Evolutionary conservation across 2,888 invertebrate species (phyloP).

Genomic region (Opisthograptis luteolata): DNA sequence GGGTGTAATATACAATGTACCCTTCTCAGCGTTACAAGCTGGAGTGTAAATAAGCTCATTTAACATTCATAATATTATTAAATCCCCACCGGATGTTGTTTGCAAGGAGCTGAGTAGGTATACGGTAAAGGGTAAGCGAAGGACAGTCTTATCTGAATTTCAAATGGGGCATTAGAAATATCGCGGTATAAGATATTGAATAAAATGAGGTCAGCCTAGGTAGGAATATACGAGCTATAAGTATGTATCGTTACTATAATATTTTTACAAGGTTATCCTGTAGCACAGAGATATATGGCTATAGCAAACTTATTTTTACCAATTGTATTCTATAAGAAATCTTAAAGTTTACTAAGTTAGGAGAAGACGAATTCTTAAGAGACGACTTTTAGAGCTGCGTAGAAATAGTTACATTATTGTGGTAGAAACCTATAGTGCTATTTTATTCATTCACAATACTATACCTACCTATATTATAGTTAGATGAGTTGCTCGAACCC

Average conservation of each 20-base stretch:
- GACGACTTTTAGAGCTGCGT: no score
- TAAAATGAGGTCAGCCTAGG: conserved; percentile 12
- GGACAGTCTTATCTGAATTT: conserved; percentile 65
- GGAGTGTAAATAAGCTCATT: conserved; percentile 30
- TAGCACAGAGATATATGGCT: no score
- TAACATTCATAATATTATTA: conserved; percentile 30
- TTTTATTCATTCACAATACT: no score
- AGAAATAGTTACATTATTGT: no score
- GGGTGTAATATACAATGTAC: conserved; percentile 14
- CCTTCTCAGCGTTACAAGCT: conserved; percentile 19
- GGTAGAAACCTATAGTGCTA: no score
- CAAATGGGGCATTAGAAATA: conserved; percentile 43
- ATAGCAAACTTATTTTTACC: no score
- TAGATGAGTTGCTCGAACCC: no score
- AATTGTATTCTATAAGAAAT: no score
- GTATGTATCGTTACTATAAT: neutral
- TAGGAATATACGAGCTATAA: neutral
- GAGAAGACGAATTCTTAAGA: no score
- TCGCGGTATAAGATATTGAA: conserved; percentile 10
- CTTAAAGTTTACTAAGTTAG: no score
- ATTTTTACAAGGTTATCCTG: no score
- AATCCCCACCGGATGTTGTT: conserved; percentile 66
- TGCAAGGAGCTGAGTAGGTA: conserved; percentile 44
- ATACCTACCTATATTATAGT: no score
- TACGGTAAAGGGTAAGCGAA: conserved; percentile 66